Percentiles rank a stretch among this genome's conserved stretches.
These are phyloP conservation scores for Alethe castanea DNA, from an alignment of 2,113 vertebrate genomes.

Conservation along the genomic window DNA sequence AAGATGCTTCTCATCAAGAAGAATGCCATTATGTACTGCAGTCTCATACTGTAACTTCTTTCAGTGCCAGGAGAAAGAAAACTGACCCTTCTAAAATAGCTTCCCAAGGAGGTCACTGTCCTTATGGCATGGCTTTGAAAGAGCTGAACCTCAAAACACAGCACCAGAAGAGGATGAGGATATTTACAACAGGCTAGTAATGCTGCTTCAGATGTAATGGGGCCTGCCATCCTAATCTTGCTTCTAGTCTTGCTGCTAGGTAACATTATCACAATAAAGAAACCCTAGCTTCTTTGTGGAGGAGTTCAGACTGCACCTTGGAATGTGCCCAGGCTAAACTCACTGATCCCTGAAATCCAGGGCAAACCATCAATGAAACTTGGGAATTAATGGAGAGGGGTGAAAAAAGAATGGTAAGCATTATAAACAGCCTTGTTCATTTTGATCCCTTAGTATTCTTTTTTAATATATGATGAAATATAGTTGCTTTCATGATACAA, in stretches of 20 bases:
- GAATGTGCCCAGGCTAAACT: neutral
- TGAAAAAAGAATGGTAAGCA: neutral
- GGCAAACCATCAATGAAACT: neutral
- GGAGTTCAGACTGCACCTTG: neutral
- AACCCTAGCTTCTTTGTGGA: neutral
- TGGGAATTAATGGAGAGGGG: neutral
- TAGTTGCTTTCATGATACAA: neutral
- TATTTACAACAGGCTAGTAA: neutral
- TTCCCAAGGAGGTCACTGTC: neutral
- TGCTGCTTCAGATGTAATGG: neutral
- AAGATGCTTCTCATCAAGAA: neutral
- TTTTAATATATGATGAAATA: neutral
- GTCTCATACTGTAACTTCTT: neutral
- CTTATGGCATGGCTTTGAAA: neutral
- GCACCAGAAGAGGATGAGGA: neutral
- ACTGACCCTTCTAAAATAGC: neutral
- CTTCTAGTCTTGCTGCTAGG: neutral
- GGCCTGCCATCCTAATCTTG: neutral
- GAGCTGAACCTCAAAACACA: neutral
- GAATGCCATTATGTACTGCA: neutral
- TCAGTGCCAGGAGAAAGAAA: neutral
- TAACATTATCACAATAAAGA: neutral
- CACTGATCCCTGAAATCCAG: neutral
- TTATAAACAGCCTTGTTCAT: neutral
- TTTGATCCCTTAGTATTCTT: neutral